Base-by-base conservation (phyloP, 2,797 vertebrate species). In the Microchirus variegatus region DNA sequence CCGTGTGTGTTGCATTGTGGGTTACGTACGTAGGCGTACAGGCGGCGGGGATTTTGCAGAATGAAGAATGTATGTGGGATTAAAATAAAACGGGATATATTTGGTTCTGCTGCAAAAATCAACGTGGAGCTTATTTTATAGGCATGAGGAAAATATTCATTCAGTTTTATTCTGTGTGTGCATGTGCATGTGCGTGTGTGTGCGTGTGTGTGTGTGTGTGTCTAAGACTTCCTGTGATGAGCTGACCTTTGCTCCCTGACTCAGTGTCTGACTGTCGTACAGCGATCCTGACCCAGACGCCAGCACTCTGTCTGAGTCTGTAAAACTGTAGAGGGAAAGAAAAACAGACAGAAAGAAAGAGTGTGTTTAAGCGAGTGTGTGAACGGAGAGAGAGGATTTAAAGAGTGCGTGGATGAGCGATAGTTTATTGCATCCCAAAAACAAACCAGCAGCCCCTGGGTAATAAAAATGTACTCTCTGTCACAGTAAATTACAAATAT, bases 401-500 rank as follows among this genome's bases (percentile, higher is more conserved):
- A 55, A 72, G 51, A 74, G 56, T 77, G 36, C 9, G 12, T 38
- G 51, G 60, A 67, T 77, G 73, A 79, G 31, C 26, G 61, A n/a
- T 68, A 51, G 58, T 83, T 85, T 84, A 86, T 87, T 43, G 4
- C 67, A 76, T 71, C 73, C 76, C 68, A 83, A 88, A 88, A 84
- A 85, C 85, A 86, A 85, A 80, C 72, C 81, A 84, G 73, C 77
- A 72, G 77, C 80, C 73, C 64, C 60, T 68, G 80, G 79, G 80
- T 85, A 84, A 83, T 87, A 90, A 86, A 89, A 84, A 85, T 71
- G 72, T 81, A 67, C 78, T 80, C 60, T 84, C 85, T 85, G 81
- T 88, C 86, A 83, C 74, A 80, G 78, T 88, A 89, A 88, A 90
- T 89, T 87, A 90, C 71, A 85, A 87, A 87, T 89, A 80, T 84